phyloP scores from a whole-genome alignment of 2,113 vertebrate genomes.

The Brachyistius frenatus region DNA sequence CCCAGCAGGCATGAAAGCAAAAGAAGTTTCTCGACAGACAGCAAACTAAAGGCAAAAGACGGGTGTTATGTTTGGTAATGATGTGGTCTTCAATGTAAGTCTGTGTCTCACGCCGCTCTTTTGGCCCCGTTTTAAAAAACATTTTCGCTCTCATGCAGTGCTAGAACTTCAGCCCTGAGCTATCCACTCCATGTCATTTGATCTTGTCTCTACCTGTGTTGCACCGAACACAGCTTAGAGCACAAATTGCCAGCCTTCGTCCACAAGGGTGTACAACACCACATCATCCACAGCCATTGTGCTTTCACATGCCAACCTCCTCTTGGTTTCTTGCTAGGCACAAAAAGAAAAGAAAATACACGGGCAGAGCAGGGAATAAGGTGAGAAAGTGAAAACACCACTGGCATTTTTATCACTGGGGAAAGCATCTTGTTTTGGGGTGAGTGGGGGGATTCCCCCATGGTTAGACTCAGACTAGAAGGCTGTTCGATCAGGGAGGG shows the following conservation, averaged over 20 bases:
- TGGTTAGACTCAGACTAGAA: conserved; percentile 69
- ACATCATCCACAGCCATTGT: conserved; percentile 72
- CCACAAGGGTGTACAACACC: conserved; percentile 69
- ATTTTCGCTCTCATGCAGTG: conserved; percentile 56
- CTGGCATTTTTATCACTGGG: conserved; percentile 73
- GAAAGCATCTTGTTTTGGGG: conserved; percentile 65
- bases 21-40: conserved; percentile 35
- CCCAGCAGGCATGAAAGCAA: conserved; percentile 45
- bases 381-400: conserved; percentile 70
- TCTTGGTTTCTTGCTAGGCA: conserved; percentile 52
- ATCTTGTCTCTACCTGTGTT: conserved; percentile 71
- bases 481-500: conserved; percentile 69
- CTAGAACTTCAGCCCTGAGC: conserved; percentile 74
- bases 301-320: conserved; percentile 56
- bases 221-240: conserved; percentile 66
- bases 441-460: conserved; percentile 56
- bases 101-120: conserved; percentile 65
- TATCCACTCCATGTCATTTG: conserved; percentile 76
- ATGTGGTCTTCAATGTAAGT: conserved; percentile 58
- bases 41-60: conserved; percentile 55
- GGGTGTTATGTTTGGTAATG: conserved; percentile 68
- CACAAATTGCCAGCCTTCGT: conserved; percentile 66
- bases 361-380: conserved; percentile 50
- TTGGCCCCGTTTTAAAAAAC: conserved; percentile 70
- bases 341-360: conserved; percentile 58